Evolutionary conservation across 2,888 invertebrate genomes (phyloP).

Genomic region (Fragum whitleyi): DNA sequence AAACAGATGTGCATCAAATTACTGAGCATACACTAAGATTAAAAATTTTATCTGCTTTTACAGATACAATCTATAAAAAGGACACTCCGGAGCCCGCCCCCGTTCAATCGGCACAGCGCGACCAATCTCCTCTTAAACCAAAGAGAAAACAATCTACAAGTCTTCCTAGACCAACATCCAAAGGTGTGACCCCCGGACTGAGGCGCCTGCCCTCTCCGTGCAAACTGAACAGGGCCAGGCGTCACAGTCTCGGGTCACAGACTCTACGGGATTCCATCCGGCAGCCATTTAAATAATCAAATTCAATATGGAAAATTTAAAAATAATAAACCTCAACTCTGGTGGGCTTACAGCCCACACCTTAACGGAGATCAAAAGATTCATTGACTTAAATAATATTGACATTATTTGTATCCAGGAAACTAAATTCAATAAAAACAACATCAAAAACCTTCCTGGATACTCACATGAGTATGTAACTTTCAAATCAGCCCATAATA

Average conservation of each 20-base stretch:
- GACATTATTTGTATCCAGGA: constrained; percentile 21
- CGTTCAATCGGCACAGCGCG: background rate
- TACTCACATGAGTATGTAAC: background rate
- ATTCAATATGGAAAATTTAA: background rate
- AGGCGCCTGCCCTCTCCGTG: background rate
- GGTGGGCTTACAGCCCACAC: constrained; percentile 5
- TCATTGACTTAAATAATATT: background rate
- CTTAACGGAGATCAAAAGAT: background rate
- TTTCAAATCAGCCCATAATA: background rate
- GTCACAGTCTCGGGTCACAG: background rate
- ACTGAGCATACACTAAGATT: background rate
- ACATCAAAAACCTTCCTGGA: background rate
- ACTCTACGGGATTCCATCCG: background rate
- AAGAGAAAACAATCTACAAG: background rate
- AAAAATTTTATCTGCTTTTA: too few species aligned
- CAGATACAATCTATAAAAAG: background rate
- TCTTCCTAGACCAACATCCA: background rate
- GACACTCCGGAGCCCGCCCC: background rate
- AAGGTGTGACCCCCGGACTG: background rate
- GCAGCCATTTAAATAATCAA: background rate
- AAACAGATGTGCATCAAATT: background rate
- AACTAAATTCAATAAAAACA: background rate
- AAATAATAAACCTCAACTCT: background rate
- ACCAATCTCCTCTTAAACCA: too few species aligned
- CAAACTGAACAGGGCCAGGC: background rate